Evolutionary conservation across 2,888 invertebrate genomes (phyloP), one percentile per base, ranked within the genome.

Genomic region (Lucinisca nassula): DNA sequence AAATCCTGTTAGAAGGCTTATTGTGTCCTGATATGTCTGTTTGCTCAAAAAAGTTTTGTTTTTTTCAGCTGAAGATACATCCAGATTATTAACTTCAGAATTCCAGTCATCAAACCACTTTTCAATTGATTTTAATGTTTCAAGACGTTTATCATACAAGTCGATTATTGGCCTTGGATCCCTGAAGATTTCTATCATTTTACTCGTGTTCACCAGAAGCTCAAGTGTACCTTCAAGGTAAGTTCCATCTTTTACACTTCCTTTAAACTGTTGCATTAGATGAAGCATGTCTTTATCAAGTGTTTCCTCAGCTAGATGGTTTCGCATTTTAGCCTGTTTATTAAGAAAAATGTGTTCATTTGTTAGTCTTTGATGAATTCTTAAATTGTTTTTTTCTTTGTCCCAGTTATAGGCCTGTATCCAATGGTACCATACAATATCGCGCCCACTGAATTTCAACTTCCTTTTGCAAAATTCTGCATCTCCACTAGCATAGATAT

Each of bases 1-100:
- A 73, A 82, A 82, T 14, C 86, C 86, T 67, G 37, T 45, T 21
- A 76, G 17, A 82, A 87, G 83, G 32, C 83, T 82, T 45, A 76
- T 21, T 58, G 79, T 27, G 37, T 83, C 86, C 75, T 76, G 83
- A 37, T 83, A 61, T 35, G 86, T 83, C 80, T 87, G 83, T 58
- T 55, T 67, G 49, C 75, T 83, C 32, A 87, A 72, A n/a, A 83
- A 87, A 49, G 38, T 45, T 80, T 87, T 87, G n/a, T 37, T 72
- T 76, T 51, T 73, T 77, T 73, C 79, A 72, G 86, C 70, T 40
- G 79, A 75, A 12, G 82, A 70, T 8, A 67, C 58, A 14, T 82
- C 74, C 8, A 24, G 2, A 35, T 37, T 51, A n/a, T 70, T 55
- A 17, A 79, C 58, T 32, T 70, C 51, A 17, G 77, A 30, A 10